These are phyloP conservation scores for Scrobipalpa atriplicella DNA, from an alignment of 2,888 invertebrate species.

Conservation along the genomic window DNA sequence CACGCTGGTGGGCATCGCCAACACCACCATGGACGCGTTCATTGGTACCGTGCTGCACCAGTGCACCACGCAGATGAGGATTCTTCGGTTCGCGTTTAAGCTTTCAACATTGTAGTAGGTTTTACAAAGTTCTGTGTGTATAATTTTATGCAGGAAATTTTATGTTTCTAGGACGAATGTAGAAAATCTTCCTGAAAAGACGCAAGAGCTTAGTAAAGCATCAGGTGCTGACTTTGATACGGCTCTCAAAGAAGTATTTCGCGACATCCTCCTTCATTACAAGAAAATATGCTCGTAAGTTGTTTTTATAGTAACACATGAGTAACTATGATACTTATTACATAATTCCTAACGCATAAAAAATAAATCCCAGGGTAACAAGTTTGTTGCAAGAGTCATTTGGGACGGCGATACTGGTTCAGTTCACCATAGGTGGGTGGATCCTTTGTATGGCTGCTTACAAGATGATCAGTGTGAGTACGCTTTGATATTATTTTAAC, in stretches of 20 bases:
- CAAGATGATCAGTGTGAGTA: conserved; percentile 66
- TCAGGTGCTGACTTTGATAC: conserved; percentile 37
- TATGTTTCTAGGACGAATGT: conserved; percentile 52
- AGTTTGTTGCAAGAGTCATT: conserved; percentile 62
- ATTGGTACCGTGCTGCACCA: conserved; percentile 67
- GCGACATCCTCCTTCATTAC: conserved; percentile 57
- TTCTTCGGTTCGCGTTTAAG: conserved; percentile 55
- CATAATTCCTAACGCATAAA: not conserved
- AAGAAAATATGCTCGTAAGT: conserved; percentile 57
- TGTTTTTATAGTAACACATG: not conserved
- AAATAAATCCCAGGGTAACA: conserved; percentile 46
- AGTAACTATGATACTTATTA: not conserved
- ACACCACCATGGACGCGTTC: conserved; percentile 76
- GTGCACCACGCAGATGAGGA: conserved; percentile 64
- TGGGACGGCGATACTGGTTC: conserved; percentile 63
- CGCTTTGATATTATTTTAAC: not conserved
- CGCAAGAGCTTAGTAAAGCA: conserved; percentile 35
- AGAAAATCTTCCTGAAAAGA: conserved; percentile 50
- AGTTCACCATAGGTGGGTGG: conserved; percentile 73
- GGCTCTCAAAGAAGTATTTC: conserved; percentile 40
- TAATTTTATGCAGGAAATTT: not conserved
- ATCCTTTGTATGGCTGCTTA: conserved; percentile 77
- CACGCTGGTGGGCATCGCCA: conserved; percentile 72
- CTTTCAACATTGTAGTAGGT: no score
- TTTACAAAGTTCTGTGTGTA: no score